These are phyloP conservation scores for Neopipo cinnamomea DNA, from an alignment of 2,113 vertebrate species.

Conservation along the genomic window DNA sequence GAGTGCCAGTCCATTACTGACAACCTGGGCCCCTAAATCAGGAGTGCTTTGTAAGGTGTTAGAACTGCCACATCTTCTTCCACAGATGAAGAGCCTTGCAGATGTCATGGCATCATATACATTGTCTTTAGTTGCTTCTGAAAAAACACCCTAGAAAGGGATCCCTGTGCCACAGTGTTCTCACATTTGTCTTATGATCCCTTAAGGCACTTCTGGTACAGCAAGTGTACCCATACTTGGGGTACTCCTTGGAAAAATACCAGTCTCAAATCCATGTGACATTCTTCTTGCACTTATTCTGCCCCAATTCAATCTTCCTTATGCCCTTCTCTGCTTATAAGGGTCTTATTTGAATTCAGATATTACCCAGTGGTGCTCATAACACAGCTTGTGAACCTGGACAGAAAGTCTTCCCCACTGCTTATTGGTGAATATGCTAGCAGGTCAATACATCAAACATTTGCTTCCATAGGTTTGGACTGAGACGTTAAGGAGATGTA, in stretches of 20 bases:
- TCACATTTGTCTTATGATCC: background rate
- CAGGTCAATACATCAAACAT: background rate
- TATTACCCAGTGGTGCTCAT: background rate
- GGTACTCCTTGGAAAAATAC: background rate
- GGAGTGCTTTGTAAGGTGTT: background rate
- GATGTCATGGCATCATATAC: background rate
- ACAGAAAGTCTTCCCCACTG: background rate
- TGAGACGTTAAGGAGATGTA: background rate
- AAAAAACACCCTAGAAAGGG: background rate
- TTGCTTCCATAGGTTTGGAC: background rate
- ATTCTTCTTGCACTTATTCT: background rate
- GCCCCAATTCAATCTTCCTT: background rate
- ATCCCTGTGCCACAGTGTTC: background rate
- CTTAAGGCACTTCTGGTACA: background rate
- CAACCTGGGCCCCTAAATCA: background rate
- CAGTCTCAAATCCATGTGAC: background rate
- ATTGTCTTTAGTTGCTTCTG: background rate
- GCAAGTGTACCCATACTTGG: background rate
- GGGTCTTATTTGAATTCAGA: background rate
- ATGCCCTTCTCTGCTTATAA: background rate
- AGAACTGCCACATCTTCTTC: background rate
- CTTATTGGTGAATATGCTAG: accelerated
- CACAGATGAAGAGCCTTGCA: background rate
- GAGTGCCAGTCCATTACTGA: background rate
- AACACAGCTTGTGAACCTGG: background rate